A percentile compares a stretch with the other conserved stretches of the same genome.
phyloP scores from a whole-genome alignment of 2,113 vertebrate genomes.

The Pangasianodon gigas region DNA sequence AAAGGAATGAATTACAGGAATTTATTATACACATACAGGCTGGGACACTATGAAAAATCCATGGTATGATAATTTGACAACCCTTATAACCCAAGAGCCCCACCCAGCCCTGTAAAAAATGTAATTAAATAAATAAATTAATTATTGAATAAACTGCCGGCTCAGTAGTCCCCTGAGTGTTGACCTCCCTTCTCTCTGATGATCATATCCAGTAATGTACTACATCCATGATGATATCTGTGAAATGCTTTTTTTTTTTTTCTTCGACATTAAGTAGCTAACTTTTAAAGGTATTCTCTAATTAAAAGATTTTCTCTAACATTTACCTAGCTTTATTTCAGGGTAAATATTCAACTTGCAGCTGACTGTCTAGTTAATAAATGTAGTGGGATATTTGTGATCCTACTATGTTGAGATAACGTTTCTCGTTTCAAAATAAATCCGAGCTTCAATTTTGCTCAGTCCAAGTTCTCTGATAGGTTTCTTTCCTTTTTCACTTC shows the following conservation, averaged over 20 bases:
- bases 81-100: background rate
- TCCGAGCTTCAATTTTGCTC: background rate
- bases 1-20: background rate
- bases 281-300: background rate
- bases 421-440: background rate
- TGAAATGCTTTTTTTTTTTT: background rate
- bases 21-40: background rate
- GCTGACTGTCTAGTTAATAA: background rate
- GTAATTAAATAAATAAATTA: background rate
- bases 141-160: background rate
- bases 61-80: constrained; percentile 5
- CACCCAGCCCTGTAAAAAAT: background rate
- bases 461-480: background rate
- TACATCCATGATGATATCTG: background rate
- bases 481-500: background rate
- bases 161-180: background rate
- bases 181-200: background rate
- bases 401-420: background rate
- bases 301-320: background rate
- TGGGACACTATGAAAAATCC: constrained; percentile 1
- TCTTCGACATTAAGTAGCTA: background rate
- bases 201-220: too few relatives aligned
- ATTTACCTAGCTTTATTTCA: background rate
- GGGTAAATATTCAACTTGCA: too few relatives aligned
- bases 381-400: background rate